A percentile compares a stretch with the other conserved stretches of the same genome.
Evolutionary conservation across 1,140 invertebrate genomes (phyloP).

Genomic region (Ostrea edulis): DNA sequence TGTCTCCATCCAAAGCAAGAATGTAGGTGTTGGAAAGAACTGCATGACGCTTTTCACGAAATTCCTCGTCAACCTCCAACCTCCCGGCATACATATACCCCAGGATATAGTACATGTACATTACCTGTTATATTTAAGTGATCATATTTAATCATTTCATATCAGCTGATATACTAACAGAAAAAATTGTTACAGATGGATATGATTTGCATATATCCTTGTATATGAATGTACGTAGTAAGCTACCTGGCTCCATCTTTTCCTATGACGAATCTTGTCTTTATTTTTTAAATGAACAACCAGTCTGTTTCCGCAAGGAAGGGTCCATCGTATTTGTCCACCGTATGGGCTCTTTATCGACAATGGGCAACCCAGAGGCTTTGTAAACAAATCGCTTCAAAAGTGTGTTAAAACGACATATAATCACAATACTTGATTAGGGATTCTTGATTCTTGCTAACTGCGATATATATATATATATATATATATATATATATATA

Average conservation of each 20-base stretch:
- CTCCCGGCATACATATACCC: too few relatives aligned
- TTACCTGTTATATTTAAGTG: too few relatives aligned
- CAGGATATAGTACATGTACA: too few relatives aligned
- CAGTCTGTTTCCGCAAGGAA: constrained; percentile 84
- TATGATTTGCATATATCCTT: too few relatives aligned
- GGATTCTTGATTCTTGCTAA: neutral
- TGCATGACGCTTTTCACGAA: too few relatives aligned
- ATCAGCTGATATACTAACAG: too few relatives aligned
- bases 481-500: neutral
- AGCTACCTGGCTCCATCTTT: constrained; percentile 80
- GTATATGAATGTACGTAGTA: too few relatives aligned
- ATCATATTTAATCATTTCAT: too few relatives aligned
- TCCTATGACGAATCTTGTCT: constrained; percentile 94
- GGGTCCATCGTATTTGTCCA: neutral
- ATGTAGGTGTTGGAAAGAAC: constrained; percentile 78
- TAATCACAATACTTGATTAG: neutral
- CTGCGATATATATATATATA: neutral
- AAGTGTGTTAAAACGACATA: neutral
- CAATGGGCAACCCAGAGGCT: too few relatives aligned
- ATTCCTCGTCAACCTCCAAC: too few relatives aligned
- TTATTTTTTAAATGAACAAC: constrained; percentile 99
- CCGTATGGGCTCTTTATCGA: constrained; percentile 8
- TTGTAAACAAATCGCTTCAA: neutral
- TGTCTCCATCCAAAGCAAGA: constrained; percentile 83
- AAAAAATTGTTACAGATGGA: too few relatives aligned